Base-by-base conservation (phyloP, 2,797 vertebrate species). In the Hirundo rustica region DNA sequence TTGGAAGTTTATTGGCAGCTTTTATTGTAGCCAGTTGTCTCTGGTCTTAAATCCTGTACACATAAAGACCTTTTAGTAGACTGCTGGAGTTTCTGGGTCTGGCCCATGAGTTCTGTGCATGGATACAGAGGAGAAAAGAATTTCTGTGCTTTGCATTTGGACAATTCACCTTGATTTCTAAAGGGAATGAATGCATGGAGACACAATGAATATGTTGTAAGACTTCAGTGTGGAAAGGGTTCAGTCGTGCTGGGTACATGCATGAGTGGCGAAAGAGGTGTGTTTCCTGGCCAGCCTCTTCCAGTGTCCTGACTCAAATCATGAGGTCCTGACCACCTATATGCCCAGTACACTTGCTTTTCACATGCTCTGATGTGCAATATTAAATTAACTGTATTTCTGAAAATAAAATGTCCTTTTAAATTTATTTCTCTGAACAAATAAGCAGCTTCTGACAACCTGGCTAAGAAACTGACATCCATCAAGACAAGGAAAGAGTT, bases 361-460 rank as follows among this genome's bases (percentile, higher is more conserved):
- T 77, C 72, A 50, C 10, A 16, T 7, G 2, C 18, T 90, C 25
- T 88, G 54, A 68, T 1, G 4, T 15, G 23, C 42, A 50, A 13
- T 76, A 47, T 71, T 76, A 77, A 80, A 68, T 67, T 53, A 89
- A 5, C 25, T 58, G 13, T 65, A 29, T 64, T 94, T 93, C 75
- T 83, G 61, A 93, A 95, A 77, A 81, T 42, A 50, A 17, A 53
- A 23, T 47, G 38, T 92, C 45, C 13, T 32, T 82, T 86, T 73
- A 3, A 13, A 57, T 76, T 77, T 86, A 66, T 66, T 95, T 89
- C 27, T 34, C 13, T 71, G 82, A 80, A 36, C 11, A 79, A 83
- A 79, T 62, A 93, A 76, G 11, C 26, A 77, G 53, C 29, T 89
- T 95, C 65, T 94, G 85, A 95, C 78, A 95, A 19, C 19, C 30